These are phyloP conservation scores for Exocentrus adspersus DNA, from an alignment of 2,888 invertebrate species.

Conservation along the genomic window DNA sequence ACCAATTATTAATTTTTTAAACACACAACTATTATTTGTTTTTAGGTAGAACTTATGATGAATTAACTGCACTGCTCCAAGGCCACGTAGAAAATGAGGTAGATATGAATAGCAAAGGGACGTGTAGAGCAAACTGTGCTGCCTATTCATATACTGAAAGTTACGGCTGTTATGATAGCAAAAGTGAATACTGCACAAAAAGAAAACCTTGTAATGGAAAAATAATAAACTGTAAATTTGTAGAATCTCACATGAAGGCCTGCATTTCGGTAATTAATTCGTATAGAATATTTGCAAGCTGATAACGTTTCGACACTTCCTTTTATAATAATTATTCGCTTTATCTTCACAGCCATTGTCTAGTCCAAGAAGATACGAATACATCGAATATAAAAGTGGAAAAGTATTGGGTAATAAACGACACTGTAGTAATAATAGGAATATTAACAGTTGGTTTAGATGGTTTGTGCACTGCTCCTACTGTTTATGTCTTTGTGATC, in stretches of 20 bases:
- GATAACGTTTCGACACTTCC: background rate
- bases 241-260: slow-evolving; percentile 62
- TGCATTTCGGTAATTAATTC: slow-evolving; percentile 46
- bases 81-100: slow-evolving; percentile 88
- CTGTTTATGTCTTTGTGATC: slow-evolving; percentile 89
- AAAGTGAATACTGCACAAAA: slow-evolving; percentile 44
- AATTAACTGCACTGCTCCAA: slow-evolving; percentile 79
- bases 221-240: slow-evolving; percentile 41
- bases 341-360: slow-evolving; percentile 53
- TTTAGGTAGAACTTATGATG: slow-evolving; percentile 72
- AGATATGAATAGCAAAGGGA: slow-evolving; percentile 74
- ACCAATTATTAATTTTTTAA: background rate
- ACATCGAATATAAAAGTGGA: slow-evolving; percentile 83
- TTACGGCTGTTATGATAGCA: slow-evolving; percentile 44
- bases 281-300: slow-evolving; percentile 16
- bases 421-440: slow-evolving; percentile 67
- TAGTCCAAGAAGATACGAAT: slow-evolving; percentile 77
- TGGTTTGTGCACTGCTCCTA: slow-evolving; percentile 90
- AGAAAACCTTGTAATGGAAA: slow-evolving; percentile 45
- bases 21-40: slow-evolving; percentile 3
- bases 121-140: slow-evolving; percentile 71
- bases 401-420: slow-evolving; percentile 69
- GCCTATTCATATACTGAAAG: slow-evolving; percentile 35
- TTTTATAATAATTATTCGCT: too few species aligned
- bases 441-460: slow-evolving; percentile 88